These are phyloP conservation scores for Dendronephthya gigantea DNA, from an alignment of 64 coral and sea anemone genomes.

Conservation along the genomic window DNA sequence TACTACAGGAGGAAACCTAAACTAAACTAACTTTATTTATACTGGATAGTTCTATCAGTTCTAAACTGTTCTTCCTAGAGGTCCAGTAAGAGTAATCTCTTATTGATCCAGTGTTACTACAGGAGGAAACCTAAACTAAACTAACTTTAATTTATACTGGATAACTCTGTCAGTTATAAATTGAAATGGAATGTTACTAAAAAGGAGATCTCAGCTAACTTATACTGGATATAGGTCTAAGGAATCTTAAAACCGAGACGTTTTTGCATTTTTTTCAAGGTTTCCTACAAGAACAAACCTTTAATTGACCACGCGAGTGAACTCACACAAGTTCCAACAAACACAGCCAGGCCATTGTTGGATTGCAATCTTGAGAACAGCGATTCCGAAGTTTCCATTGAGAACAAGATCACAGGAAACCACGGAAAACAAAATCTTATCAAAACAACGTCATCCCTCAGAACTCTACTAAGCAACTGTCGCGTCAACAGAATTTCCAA, in stretches of 20 bases:
- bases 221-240: no score
- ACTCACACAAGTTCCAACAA: not conserved
- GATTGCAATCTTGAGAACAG: not conserved
- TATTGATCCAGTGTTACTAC: no score
- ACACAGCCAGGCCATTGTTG: no score
- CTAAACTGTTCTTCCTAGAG: no score
- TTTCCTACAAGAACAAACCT: not conserved
- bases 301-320: not conserved
- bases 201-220: no score
- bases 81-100: no score
- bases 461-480: not conserved
- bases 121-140: no score
- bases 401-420: not conserved
- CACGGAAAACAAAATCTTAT: not conserved
- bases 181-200: no score
- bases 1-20: not conserved
- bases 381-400: not conserved
- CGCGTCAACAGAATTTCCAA: not conserved
- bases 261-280: not conserved
- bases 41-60: no score
- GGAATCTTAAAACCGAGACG: not conserved
- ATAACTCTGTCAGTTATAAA: no score
- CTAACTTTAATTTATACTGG: no score
- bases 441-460: not conserved
- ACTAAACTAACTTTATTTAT: no score